Conservation (phyloP, 2,113 vertebrate species). For the Hipposideros armiger region DNA sequence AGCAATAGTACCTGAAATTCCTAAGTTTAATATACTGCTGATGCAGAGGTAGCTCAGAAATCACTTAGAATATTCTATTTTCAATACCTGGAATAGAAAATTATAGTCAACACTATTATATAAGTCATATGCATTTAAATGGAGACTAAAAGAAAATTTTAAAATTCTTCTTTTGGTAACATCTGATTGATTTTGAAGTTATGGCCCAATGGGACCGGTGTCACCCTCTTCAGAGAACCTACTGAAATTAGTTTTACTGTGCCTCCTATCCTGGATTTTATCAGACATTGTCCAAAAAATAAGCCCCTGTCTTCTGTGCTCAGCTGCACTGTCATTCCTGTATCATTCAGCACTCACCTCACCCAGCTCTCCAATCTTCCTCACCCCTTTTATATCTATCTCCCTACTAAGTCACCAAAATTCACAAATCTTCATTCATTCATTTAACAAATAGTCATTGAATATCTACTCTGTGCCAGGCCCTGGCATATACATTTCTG, state of each 20-base stretch:
- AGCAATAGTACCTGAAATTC: not conserved
- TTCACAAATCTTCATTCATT: not conserved
- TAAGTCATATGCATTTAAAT: slow-evolving; percentile 11
- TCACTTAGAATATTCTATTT: slow-evolving; percentile 30
- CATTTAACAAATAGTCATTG: not conserved
- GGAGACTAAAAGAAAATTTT: not conserved
- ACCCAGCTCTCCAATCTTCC: not conserved
- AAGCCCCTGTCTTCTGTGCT: not conserved
- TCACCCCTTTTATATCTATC: not conserved
- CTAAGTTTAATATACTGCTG: not conserved
- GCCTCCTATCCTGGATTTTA: not conserved
- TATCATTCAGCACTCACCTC: not conserved
- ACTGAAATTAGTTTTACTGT: not conserved
- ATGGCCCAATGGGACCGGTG: not conserved
- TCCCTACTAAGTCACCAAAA: not conserved
- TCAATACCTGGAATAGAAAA: slow-evolving; percentile 10
- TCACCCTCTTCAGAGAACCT: not conserved
- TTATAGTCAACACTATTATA: not conserved
- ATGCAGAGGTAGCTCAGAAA: not conserved
- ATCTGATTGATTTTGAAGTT: not conserved
- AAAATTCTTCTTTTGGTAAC: not conserved
- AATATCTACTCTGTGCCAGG: not conserved
- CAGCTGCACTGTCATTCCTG: not conserved
- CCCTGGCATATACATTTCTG: not conserved
- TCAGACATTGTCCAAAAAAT: not conserved